phyloP scores from a whole-genome alignment of 2,797 vertebrate genomes.

The Anolis apletophallus region DNA sequence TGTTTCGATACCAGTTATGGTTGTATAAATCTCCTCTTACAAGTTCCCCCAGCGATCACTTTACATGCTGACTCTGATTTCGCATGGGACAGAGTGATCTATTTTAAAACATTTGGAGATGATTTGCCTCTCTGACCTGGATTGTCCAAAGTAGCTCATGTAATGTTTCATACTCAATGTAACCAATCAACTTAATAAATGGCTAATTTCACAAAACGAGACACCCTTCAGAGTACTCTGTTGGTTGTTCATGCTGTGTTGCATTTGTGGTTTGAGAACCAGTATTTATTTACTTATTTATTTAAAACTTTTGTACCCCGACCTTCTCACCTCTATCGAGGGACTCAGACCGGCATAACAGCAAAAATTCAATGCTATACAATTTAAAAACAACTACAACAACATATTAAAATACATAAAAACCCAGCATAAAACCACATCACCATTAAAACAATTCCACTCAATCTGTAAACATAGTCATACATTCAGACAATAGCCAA shows the following conservation, averaged over 20 bases:
- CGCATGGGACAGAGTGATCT: conserved; percentile 57
- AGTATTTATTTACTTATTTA: too few relatives aligned
- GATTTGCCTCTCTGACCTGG: conserved; percentile 34
- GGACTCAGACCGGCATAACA: too few relatives aligned
- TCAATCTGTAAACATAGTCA: too few relatives aligned
- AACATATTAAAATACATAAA: too few relatives aligned
- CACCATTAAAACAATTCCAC: too few relatives aligned
- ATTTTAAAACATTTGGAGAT: conserved; percentile 63
- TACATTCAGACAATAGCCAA: too few relatives aligned
- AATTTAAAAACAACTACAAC: too few relatives aligned
- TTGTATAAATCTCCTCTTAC: conserved; percentile 1
- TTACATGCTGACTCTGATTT: conserved; percentile 44
- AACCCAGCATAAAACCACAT: too few relatives aligned
- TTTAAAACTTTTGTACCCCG: too few relatives aligned
- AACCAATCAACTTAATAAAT: background rate
- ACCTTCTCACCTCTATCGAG: too few relatives aligned
- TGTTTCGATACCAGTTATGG: background rate
- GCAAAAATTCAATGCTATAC: too few relatives aligned
- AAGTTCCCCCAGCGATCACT: conserved; percentile 50
- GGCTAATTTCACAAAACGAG: background rate
- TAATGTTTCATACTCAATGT: background rate
- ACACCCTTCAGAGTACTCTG: background rate
- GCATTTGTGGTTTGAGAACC: background rate
- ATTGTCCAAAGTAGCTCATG: background rate
- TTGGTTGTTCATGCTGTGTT: background rate